A percentile compares a stretch with the other conserved stretches of the same genome.
phyloP scores from a whole-genome alignment of 2,797 vertebrate species.

The Aulostomus chinensis region DNA sequence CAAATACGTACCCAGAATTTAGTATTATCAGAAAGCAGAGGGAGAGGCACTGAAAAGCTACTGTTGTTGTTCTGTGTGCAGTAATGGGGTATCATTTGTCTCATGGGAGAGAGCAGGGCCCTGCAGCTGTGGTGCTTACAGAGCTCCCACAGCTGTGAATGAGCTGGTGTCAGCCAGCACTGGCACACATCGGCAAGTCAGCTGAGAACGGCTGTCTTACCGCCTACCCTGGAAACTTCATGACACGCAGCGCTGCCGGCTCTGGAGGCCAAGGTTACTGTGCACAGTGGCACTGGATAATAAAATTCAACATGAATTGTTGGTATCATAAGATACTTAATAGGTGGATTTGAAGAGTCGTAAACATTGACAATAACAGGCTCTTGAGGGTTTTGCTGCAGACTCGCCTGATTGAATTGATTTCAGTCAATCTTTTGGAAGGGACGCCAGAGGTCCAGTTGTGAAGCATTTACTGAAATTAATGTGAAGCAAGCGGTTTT shows the following conservation, averaged over 20 bases:
- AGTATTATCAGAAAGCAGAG: neutral
- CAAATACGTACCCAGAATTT: neutral
- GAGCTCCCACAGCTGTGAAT: slow-evolving; percentile 64
- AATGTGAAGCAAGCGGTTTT: slow-evolving; percentile 8
- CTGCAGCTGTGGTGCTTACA: slow-evolving; percentile 60
- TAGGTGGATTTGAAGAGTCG: neutral
- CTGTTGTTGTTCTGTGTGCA: slow-evolving; percentile 36
- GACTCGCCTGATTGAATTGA: neutral
- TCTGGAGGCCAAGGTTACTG: neutral
- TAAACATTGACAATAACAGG: neutral
- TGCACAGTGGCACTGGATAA: neutral
- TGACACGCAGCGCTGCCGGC: neutral
- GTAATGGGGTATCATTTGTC: slow-evolving; percentile 62
- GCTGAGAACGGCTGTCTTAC: slow-evolving; percentile 36
- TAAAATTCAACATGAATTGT: neutral
- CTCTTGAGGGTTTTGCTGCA: neutral
- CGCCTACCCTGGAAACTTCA: slow-evolving; percentile 3
- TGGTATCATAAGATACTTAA: neutral
- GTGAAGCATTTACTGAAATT: slow-evolving; percentile 1
- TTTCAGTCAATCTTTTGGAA: no score
- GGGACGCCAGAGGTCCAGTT: slow-evolving; percentile 7
- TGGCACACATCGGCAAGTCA: slow-evolving; percentile 41
- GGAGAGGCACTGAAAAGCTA: slow-evolving; percentile 34
- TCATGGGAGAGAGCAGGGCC: slow-evolving; percentile 46
- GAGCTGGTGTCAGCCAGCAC: slow-evolving; percentile 32